Evolutionary conservation across 53 echinoderm and acorn worm species (phyloP), one percentile per base, ranked within the genome.

Genomic region (Echinarachnius parma): DNA sequence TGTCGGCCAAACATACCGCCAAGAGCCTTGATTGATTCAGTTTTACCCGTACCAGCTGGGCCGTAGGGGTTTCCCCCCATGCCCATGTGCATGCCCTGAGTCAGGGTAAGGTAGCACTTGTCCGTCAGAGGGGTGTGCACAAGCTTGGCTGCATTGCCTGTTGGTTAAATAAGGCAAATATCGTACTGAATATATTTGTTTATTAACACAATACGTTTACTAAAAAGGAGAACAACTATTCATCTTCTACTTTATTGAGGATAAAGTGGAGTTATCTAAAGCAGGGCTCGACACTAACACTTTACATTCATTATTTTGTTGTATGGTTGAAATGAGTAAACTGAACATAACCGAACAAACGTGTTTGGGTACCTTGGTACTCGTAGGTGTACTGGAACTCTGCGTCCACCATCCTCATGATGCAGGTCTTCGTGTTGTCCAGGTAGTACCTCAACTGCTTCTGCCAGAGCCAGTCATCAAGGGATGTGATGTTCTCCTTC

Each of bases 11-110:
- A 91, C 65, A 96, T 59, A 48, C 98, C 98, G 33, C 98, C 98
- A 0, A 96, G 83, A 0, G 98, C 98, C 72, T 96, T 96, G 79
- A 96, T 88, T 5, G 91, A 91, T 34, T 91, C 91, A 0, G 95
- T 95, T 80, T 91, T 96, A 19, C 98, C 98, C 20, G 98, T 96
- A 55, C 98, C 91, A 34, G 98, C 98, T 32, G 98, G 96, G 4
- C 91, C 98, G 30, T 98, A 98, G 28, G 98, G 98, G 80, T 98
- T 98, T 4, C 98, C 98, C 28, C 98, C 98, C 88, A 98, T 87
- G 28, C 98, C 98, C 91, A 98, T 91, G 49, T 98, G 91, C 98
- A 98, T 98, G 32, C 91, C 98, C 69, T 91, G 98, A 26, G 98
- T 95, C 10, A 91, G 81, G 47, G 91, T 98, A 33, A 92, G 91